These are phyloP conservation scores for Acanthosepion pharaonis DNA, from an alignment of 2,888 invertebrate genomes.

Conservation along the genomic window DNA sequence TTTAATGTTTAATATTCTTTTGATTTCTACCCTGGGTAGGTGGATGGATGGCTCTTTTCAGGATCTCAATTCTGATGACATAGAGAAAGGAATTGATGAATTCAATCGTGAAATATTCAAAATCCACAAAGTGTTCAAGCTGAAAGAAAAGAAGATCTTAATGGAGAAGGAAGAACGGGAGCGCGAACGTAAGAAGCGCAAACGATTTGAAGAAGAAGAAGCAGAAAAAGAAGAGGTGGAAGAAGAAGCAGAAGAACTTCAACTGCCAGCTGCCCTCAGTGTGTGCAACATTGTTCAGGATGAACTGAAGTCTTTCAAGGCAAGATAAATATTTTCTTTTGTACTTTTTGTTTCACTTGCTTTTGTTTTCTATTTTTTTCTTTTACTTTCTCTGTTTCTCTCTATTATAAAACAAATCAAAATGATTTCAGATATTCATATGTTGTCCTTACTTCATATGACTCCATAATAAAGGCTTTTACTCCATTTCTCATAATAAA, in stretches of 20 bases:
- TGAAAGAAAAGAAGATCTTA: conserved; percentile 72
- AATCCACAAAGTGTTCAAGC: conserved; percentile 81
- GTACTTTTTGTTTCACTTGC: no score
- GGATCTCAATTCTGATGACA: conserved; percentile 84
- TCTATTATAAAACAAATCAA: no score
- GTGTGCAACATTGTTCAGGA: conserved; percentile 72
- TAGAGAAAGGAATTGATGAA: conserved; percentile 87
- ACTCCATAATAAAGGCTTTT: no score
- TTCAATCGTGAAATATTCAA: conserved; percentile 84
- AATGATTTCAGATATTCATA: no score
- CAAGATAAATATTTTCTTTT: conserved; percentile 58
- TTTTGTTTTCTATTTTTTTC: no score
- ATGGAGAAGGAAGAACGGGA: conserved; percentile 71
- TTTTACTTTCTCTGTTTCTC: no score
- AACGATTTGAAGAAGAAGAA: conserved; percentile 75
- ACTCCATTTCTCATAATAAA: no score
- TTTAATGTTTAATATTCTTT: neutral
- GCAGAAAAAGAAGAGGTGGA: conserved; percentile 76
- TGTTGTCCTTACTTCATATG: no score
- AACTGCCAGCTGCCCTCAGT: conserved; percentile 77
- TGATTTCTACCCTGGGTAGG: conserved; percentile 71
- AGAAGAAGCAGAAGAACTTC: conserved; percentile 75
- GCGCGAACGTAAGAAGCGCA: conserved; percentile 76
- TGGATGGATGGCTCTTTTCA: conserved; percentile 96
- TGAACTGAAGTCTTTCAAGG: conserved; percentile 79